Evolutionary conservation across 2,888 invertebrate species (phyloP), one percentile per base, ranked within the genome.

Genomic region (Cephus sareptanus): DNA sequence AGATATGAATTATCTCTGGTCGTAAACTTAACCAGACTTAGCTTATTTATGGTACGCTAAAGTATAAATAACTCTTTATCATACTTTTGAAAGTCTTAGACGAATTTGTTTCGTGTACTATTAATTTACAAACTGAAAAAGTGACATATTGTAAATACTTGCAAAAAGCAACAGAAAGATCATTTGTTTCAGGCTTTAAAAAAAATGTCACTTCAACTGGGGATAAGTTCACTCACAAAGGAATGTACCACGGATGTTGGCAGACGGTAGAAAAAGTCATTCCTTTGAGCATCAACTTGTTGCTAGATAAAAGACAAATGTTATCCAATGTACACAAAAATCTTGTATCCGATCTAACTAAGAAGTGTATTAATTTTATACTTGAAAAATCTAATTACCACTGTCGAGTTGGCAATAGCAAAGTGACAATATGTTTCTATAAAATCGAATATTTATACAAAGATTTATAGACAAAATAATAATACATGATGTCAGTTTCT

Each of bases 391-490:
- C 6, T 3, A 23, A 23, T 56, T 56, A 23, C 56, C 56, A 23
- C 23, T 56, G 56, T 23, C 56, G 23, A 9, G 23, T 56, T 9
- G 56, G 23, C 56, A 56, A 56, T 56, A 23, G 56, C 23, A 56
- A 56, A 56, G 9, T 56, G 56, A 56, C 56, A 56, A 23, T 56
- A 56, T 2, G 56, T 56, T 56, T 56, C 56, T 31, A n/a, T n/a
- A 33, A 30, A n/a, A 75, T 31, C 4, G 13, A 9, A 71, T 37
- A 34, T 35, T 69, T 73, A 23, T 70, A 23, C 11, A 76, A 70
- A 13, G 71, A 56, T 56, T 13, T 76, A 70, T 71, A 31, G 15
- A 37, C 69, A 74, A 77, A 73, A 37, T 71, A 34, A 33, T 69
- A 34, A 69, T 69, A 73, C 37, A 76, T 73, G 31, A 56, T 1